Evolutionary conservation across 2,888 invertebrate species (phyloP).

Genomic region (Fragum fragum): DNA sequence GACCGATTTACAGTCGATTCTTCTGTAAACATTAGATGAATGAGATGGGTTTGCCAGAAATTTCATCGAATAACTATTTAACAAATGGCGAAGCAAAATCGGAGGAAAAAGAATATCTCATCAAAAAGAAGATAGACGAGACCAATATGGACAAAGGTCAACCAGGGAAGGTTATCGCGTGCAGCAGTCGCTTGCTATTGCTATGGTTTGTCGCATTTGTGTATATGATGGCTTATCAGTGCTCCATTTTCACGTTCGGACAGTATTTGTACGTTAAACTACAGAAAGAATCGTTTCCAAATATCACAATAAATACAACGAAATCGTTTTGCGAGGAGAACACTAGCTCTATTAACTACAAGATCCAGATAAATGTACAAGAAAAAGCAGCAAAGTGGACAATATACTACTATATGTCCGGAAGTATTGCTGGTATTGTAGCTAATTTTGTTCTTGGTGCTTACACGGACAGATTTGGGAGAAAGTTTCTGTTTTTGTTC

Average conservation of each 20-base stretch:
- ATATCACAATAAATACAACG: constrained; percentile 31
- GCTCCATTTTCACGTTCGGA: constrained; percentile 35
- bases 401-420: constrained; percentile 54
- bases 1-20: too few relatives aligned
- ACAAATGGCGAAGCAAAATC: not conserved
- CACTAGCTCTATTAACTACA: constrained; percentile 21
- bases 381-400: constrained; percentile 55
- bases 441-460: constrained; percentile 61
- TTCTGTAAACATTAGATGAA: too few relatives aligned
- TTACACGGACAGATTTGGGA: constrained; percentile 64
- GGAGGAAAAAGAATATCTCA: not conserved
- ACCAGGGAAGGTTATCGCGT: not conserved
- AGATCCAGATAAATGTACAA: constrained; percentile 54
- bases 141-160: not conserved
- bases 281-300: constrained; percentile 46
- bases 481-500: constrained; percentile 60
- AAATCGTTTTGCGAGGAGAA: constrained; percentile 42
- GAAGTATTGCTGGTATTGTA: constrained; percentile 50
- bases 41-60: too few relatives aligned
- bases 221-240: constrained; percentile 42
- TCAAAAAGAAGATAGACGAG: not conserved
- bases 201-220: constrained; percentile 46
- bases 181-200: constrained; percentile 35
- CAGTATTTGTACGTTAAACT: constrained; percentile 56
- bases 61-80: not conserved